Percentiles rank a stretch among this genome's conserved stretches.
These are phyloP conservation scores for Venturia canescens DNA, from an alignment of 1,140 invertebrate species.

Conservation along the genomic window DNA sequence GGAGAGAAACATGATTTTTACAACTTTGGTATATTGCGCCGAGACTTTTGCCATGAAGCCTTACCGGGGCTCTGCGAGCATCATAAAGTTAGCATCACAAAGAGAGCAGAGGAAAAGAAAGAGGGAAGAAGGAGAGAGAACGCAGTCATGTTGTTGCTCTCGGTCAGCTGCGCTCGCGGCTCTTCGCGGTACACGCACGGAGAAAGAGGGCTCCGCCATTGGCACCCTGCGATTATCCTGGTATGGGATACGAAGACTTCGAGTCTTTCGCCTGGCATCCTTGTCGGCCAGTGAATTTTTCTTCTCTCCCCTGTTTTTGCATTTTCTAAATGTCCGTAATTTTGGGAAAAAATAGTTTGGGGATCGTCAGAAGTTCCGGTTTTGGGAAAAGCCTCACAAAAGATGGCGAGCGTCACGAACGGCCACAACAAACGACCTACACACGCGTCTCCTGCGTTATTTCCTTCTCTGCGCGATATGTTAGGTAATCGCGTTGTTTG, in stretches of 20 bases:
- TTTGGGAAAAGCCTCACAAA: neutral
- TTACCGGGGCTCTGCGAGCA: neutral
- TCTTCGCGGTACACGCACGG: neutral
- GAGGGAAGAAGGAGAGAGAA: neutral
- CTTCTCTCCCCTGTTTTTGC: neutral
- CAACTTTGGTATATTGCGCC: neutral
- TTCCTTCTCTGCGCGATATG: slow-evolving; percentile 27
- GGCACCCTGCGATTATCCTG: slow-evolving; percentile 37
- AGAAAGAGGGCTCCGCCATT: slow-evolving; percentile 13
- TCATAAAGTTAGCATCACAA: slow-evolving; percentile 36
- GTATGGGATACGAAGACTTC: slow-evolving; percentile 21
- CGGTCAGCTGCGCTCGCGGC: slow-evolving; percentile 16
- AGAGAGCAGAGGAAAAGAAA: neutral
- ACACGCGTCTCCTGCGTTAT: slow-evolving; percentile 10
- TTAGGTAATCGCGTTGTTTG: slow-evolving; percentile 41
- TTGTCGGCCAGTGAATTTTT: neutral
- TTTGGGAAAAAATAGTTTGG: too few relatives aligned
- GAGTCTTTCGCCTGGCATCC: neutral
- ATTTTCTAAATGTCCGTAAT: neutral
- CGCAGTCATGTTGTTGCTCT: slow-evolving; percentile 22
- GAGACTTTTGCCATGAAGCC: slow-evolving; percentile 6
- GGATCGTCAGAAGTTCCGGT: too few relatives aligned
- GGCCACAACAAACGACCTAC: slow-evolving; percentile 3
- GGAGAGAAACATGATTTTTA: neutral
- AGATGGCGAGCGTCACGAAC: neutral